Evolutionary conservation across 2,797 vertebrate species (phyloP).

Genomic region (Ciconia nigra): DNA sequence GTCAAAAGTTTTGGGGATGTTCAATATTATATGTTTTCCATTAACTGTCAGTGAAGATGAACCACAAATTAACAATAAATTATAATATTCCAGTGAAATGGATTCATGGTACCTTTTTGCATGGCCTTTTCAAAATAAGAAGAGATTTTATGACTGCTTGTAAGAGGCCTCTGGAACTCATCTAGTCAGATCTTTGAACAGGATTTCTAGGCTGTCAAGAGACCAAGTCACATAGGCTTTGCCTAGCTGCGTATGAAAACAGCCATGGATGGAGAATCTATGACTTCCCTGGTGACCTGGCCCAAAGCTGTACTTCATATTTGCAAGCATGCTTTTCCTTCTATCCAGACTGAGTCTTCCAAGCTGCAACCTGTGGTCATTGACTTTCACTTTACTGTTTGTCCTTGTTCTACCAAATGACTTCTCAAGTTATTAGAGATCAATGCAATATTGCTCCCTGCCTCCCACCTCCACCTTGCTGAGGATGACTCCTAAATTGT

Average conservation of each 20-base stretch:
- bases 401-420: neutral
- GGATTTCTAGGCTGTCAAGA: neutral
- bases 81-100: neutral
- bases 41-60: neutral
- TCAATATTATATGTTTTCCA: neutral
- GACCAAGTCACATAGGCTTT: neutral
- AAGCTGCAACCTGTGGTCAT: neutral
- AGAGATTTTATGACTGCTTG: neutral
- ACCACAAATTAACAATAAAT: neutral
- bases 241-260: neutral
- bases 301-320: neutral
- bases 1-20: neutral
- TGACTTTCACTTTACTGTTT: neutral
- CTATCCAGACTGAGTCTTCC: neutral
- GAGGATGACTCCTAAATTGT: neutral
- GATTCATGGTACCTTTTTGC: neutral
- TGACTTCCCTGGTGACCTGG: neutral
- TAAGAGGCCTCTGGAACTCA: neutral
- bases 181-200: neutral
- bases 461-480: neutral
- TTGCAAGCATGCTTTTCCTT: neutral
- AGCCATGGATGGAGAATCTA: neutral
- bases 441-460: neutral
- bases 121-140: neutral
- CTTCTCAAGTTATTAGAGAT: neutral